Evolutionary conservation across 2,113 vertebrate genomes (phyloP).

Genomic region (Heterocephalus glaber): DNA sequence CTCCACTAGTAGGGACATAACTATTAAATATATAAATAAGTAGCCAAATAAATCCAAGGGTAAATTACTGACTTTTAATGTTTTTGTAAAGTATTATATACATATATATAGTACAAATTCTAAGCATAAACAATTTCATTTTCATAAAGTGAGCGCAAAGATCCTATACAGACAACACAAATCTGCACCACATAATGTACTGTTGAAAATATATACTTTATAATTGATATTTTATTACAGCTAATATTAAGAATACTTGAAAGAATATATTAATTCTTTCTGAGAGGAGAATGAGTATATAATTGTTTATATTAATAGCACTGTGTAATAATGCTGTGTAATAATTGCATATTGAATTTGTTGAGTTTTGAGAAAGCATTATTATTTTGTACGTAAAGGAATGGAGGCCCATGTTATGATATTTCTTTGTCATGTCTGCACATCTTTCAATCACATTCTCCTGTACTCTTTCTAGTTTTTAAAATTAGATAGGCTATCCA

Average conservation of each 20-base stretch:
- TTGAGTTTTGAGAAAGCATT: constrained; percentile 48
- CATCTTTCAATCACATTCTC: constrained; percentile 32
- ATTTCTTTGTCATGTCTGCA: background rate
- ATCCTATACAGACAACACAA: background rate
- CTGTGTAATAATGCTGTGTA: background rate
- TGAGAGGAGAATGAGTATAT: background rate
- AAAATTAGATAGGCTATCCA: constrained; percentile 5
- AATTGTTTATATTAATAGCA: constrained; percentile 51
- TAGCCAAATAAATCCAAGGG: background rate
- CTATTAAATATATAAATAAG: background rate
- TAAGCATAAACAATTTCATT: constrained; percentile 26
- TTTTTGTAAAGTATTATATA: background rate
- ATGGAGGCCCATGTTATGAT: background rate
- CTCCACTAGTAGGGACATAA: background rate
- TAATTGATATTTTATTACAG: background rate
- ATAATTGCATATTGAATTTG: constrained; percentile 47
- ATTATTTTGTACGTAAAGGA: constrained; percentile 21
- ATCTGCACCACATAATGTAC: background rate
- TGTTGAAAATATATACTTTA: constrained; percentile 35
- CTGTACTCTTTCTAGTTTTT: constrained; percentile 37
- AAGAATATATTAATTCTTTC: constrained; percentile 3
- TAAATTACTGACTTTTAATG: background rate
- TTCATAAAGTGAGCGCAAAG: background rate
- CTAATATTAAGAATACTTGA: constrained; percentile 1
- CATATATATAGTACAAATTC: background rate